Evolutionary conservation across 2,888 invertebrate species (phyloP).

Genomic region (Carpatolechia fugitivella): DNA sequence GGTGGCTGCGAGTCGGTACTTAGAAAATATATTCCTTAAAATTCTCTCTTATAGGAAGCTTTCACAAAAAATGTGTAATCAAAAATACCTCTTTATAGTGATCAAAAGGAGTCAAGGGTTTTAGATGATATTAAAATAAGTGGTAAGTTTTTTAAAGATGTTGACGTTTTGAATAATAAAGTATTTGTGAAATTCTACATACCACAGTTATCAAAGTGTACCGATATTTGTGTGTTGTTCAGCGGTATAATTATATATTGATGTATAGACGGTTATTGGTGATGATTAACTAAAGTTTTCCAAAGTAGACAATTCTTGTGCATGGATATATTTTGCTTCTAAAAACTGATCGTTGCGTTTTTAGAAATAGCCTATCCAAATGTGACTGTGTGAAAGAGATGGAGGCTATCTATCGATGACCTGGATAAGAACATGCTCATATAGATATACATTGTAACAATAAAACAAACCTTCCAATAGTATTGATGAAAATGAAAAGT

Average conservation of each 20-base stretch:
- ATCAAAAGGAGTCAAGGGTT: constrained; percentile 73
- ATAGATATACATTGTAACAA: too few relatives aligned
- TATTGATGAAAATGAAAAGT: too few relatives aligned
- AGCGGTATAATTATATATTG: constrained; percentile 10
- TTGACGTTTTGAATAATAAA: constrained; percentile 61
- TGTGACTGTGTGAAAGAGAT: too few relatives aligned
- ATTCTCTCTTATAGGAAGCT: constrained; percentile 40
- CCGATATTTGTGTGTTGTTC: constrained; percentile 11
- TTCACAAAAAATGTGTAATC: constrained; percentile 56
- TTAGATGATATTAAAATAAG: constrained; percentile 62
- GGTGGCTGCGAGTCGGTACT: constrained; percentile 36
- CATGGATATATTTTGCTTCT: too few relatives aligned
- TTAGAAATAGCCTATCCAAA: too few relatives aligned
- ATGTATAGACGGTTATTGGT: constrained; percentile 28
- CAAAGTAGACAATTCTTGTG: constrained; percentile 27
- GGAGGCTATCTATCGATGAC: too few relatives aligned
- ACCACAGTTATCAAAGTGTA: constrained; percentile 40
- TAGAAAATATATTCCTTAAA: constrained; percentile 48
- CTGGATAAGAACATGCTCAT: too few relatives aligned
- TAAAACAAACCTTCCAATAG: too few relatives aligned
- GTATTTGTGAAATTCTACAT: constrained; percentile 70
- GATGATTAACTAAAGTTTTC: constrained; percentile 53
- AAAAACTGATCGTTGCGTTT: too few relatives aligned
- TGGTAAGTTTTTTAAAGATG: constrained; percentile 72
- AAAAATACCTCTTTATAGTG: constrained; percentile 76